Percentiles rank a stretch among this genome's conserved stretches.
Conservation (phyloP, 2,797 vertebrate species). For the Gallinago solitaria region DNA sequence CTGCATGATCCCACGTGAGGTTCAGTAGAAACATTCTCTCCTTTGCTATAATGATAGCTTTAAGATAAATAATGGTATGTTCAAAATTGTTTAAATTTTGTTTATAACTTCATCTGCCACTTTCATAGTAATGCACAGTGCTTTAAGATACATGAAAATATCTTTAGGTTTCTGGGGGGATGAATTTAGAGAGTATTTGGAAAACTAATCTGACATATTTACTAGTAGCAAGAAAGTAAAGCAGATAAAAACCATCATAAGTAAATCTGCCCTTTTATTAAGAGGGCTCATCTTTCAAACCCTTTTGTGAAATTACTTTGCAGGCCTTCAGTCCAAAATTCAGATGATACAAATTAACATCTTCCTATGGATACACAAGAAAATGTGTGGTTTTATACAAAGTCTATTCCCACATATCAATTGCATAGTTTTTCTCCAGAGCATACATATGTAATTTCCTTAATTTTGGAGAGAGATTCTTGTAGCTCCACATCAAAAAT, state of each 20-base stretch:
- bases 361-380: not conserved
- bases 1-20: not conserved
- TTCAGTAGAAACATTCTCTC: not conserved
- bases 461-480: not conserved
- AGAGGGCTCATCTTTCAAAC: not conserved
- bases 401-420: not conserved
- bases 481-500: not conserved
- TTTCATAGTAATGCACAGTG: not conserved
- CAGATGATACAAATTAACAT: not conserved
- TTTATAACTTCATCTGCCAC: constrained; percentile 23
- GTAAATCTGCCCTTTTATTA: not conserved
- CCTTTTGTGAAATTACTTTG: not conserved
- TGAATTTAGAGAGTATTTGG: not conserved
- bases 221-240: not conserved
- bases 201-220: constrained; percentile 21
- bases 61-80: constrained; percentile 3
- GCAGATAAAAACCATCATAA: not conserved
- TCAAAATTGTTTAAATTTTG: not conserved
- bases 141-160: constrained; percentile 12
- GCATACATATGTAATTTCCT: not conserved
- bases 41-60: not conserved
- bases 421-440: not conserved
- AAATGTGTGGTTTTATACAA: not conserved
- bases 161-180: not conserved
- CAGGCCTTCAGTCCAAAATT: not conserved